Evolutionary conservation across 2,113 vertebrate genomes (phyloP), one percentile per base, ranked within the genome.

Genomic region (Poecilia latipinna): DNA sequence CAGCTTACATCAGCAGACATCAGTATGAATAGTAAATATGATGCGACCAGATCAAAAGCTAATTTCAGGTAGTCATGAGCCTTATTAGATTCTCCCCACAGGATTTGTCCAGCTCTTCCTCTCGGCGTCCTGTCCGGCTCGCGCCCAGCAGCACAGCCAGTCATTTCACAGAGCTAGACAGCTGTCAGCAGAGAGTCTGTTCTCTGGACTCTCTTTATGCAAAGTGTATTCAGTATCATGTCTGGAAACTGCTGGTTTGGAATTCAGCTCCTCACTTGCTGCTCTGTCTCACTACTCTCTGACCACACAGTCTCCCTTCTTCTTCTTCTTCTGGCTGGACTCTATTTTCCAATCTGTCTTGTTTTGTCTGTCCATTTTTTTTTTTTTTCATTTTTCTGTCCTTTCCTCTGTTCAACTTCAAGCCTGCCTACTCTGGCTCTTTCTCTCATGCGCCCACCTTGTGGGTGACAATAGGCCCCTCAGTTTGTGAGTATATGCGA

Each of bases 141-240:
- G 60, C 86, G 66, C 74, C 68, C 70, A 79, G 68, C 83, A 77
- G 8, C 66, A 72, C 68, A 75, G 83, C 80, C 65, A 64, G 79
- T 84, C 77, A 26, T 83, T 79, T 86, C 82, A 73, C 68, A 66
- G 61, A 81, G 80, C 83, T 37, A 77, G 90, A 88, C 91, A 87
- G 88, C 87, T 87, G 88, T 87, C 89, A 88, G 88, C 80, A 74
- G 74, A 22, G 33, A 78, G 74, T 48, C 80, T 86, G 69, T 87
- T 86, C 78, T 85, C 79, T 54, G 76, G 83, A 84, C 82, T 72
- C 76, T 86, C 80, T 87, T 86, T 79, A 90, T 90, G 89, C 86
- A 78, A 88, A 88, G 85, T 82, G 68, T 73, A 91, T 88, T 89
- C 89, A 84, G 75, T 84, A 89, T 84, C 84, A 79, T 89, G 88